phyloP scores from a whole-genome alignment of 1,140 invertebrate species.

The Diabrotica virgifera region DNA sequence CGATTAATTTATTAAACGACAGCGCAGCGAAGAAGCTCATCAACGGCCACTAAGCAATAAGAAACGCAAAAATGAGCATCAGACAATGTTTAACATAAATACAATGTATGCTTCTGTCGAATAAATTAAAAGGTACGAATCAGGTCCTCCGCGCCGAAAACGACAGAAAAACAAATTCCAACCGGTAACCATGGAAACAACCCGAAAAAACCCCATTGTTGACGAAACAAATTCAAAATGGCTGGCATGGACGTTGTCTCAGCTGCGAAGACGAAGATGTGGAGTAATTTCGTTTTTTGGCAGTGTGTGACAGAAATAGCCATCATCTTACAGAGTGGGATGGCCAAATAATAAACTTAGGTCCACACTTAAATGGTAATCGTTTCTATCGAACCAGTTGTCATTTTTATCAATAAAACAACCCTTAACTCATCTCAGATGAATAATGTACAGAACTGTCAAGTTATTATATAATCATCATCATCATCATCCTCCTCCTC shows the following conservation, averaged over 20 bases:
- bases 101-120: constrained; percentile 30
- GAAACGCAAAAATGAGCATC: constrained; percentile 22
- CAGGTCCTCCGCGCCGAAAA: constrained; percentile 26
- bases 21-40: constrained; percentile 24
- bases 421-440: too few relatives aligned
- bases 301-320: constrained; percentile 36
- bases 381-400: too few relatives aligned
- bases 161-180: constrained; percentile 39
- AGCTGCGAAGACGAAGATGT: constrained; percentile 34
- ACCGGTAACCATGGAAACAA: constrained; percentile 34
- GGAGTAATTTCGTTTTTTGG: constrained; percentile 37
- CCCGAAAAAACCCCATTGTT: constrained; percentile 40
- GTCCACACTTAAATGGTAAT: too few relatives aligned
- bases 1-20: constrained; percentile 28
- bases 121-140: constrained; percentile 39
- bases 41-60: constrained; percentile 18
- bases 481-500: too few relatives aligned
- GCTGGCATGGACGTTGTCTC: constrained; percentile 31
- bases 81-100: constrained; percentile 36
- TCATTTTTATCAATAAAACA: too few relatives aligned
- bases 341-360: neutral
- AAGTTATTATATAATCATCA: too few relatives aligned
- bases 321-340: constrained; percentile 21
- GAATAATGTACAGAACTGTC: too few relatives aligned
- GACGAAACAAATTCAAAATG: constrained; percentile 43